Base-by-base conservation (phyloP, 2,113 vertebrate genomes). In the Macaca nemestrina region DNA sequence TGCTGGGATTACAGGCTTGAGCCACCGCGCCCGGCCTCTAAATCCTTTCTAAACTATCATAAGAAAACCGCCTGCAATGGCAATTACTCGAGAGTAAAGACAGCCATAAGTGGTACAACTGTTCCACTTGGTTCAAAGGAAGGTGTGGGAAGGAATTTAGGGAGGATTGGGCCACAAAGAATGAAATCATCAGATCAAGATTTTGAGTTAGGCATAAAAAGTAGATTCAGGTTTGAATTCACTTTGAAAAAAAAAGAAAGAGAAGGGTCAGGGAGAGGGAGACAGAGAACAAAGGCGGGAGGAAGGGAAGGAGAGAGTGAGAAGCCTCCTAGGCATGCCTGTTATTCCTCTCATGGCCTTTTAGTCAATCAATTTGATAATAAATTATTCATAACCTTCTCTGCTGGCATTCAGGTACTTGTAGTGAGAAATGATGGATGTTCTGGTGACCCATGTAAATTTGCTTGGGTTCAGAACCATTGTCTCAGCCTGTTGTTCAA, bases 371-470 rank as follows among this genome's bases (percentile, higher is more conserved):
- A 83, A 75, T 97, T 91, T 82, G 78, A 72, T 78, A 94, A 84
- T 95, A 94, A 97, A 97, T 97, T 94, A 97, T 95, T 81, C 78
- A 96, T 82, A 76, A 35, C 72, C 35, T 2, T 83, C 64, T 85
- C 50, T 22, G 11, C 93, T 85, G 90, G 57, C 84, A 18, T 90
- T 83, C 45, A 48, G 52, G 84, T 43, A 8, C 78, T 64, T 9
- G 83, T 83, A 50, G 61, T n/a, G 80, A 89, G 93, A 90, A 87
- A 67, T 90, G 94, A 95, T 94, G 95, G 70, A 50, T 76, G 90
- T 45, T 50, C 84, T 75, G 68, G 83, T 92, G 94, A 96, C 94
- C 90, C 10, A 3, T 40, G 84, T 89, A 86, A 57, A 95, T 95
- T 80, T 96, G 87, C 76, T 92, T 80, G 87, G 86, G 61, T 80